phyloP scores from a whole-genome alignment of 2,888 invertebrate species.

The Pachycephus smyrnensis region DNA sequence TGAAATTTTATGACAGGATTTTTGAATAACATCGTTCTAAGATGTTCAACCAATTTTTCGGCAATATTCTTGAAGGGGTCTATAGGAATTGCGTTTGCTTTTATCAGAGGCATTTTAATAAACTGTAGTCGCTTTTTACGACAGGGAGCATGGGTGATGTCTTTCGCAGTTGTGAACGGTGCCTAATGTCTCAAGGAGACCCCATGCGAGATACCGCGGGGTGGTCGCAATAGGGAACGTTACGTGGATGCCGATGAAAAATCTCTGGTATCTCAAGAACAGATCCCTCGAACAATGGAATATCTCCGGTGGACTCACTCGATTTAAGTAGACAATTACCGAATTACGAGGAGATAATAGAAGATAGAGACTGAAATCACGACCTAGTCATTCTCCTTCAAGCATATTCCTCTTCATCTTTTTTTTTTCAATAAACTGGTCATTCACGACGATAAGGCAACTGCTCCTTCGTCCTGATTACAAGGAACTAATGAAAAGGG shows the following conservation, averaged over 20 bases:
- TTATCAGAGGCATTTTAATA: too few relatives aligned
- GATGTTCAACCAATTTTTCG: too few relatives aligned
- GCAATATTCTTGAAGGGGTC: too few relatives aligned
- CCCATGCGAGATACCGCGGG: conserved; percentile 51
- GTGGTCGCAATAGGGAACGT: conserved; percentile 55
- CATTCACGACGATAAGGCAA: too few relatives aligned
- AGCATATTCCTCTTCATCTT: not conserved
- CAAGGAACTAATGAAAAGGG: too few relatives aligned
- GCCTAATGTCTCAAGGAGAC: conserved; percentile 44
- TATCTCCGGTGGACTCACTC: conserved; percentile 43
- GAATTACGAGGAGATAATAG: conserved; percentile 1
- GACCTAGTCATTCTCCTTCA: not conserved
- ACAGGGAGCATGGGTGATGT: not conserved
- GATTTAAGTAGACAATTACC: conserved; percentile 43
- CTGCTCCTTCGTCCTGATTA: too few relatives aligned
- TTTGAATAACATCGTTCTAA: too few relatives aligned
- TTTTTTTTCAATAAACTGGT: not conserved
- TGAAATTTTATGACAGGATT: too few relatives aligned
- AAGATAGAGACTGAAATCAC: not conserved
- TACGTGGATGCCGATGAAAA: conserved; percentile 52
- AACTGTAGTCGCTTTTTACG: too few relatives aligned
- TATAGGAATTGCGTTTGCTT: too few relatives aligned
- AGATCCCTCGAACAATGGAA: conserved; percentile 58
- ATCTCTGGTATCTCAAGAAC: conserved; percentile 50
- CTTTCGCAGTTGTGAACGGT: conserved; percentile 38